Evolutionary conservation across 2,113 vertebrate genomes (phyloP).

Genomic region (Platysternon megacephalum): DNA sequence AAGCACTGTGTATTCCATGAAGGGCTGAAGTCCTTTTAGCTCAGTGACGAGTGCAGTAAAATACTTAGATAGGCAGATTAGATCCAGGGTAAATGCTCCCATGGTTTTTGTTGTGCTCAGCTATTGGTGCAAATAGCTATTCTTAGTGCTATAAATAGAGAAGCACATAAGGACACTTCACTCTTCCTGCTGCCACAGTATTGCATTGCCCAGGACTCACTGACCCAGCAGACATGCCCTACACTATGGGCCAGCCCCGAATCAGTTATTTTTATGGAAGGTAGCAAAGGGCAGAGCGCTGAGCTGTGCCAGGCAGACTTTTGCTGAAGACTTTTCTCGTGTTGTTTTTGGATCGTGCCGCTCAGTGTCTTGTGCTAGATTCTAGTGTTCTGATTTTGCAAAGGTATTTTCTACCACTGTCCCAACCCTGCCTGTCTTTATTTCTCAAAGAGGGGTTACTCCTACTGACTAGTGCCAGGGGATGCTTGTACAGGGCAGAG

Average conservation of each 20-base stretch:
- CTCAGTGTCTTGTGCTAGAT: neutral
- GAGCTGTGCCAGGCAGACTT: neutral
- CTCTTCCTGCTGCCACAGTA: neutral
- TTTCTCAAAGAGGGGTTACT: neutral
- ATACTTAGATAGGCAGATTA: neutral
- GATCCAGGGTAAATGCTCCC: neutral
- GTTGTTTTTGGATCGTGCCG: neutral
- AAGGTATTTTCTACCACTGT: neutral
- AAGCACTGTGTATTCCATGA: neutral
- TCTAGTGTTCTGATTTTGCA: neutral
- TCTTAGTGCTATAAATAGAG: neutral
- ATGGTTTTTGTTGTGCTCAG: slow-evolving; percentile 12
- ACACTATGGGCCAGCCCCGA: neutral
- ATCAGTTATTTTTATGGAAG: neutral
- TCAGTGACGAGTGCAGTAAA: neutral
- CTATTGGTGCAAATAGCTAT: neutral
- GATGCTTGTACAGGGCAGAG: neutral
- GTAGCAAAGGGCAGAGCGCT: neutral
- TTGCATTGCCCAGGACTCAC: neutral
- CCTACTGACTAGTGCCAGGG: neutral
- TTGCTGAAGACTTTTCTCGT: neutral
- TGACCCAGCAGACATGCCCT: neutral
- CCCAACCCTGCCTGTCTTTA: neutral
- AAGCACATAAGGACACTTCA: neutral
- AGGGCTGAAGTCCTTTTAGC: neutral